These are phyloP conservation scores for Sarcophaga subvicina DNA, from an alignment of 2,888 invertebrate genomes.

Conservation along the genomic window DNA sequence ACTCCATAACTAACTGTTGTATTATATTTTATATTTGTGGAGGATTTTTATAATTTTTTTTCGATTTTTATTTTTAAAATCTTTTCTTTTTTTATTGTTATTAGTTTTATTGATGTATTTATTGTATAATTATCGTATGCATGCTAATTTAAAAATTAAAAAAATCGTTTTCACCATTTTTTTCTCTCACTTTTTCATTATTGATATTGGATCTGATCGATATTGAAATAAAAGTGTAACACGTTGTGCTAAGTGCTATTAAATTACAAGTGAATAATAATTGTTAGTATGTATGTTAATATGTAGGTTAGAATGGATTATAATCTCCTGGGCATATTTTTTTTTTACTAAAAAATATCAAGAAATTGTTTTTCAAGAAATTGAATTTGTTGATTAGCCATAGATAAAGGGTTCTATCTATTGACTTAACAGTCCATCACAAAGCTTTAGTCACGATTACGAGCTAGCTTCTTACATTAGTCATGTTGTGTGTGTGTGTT, in stretches of 20 bases:
- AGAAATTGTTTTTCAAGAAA: too few species aligned
- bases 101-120: conserved; percentile 43
- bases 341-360: too few species aligned
- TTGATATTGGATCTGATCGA: too few species aligned
- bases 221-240: too few species aligned
- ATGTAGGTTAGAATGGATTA: not conserved
- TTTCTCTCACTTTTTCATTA: too few species aligned
- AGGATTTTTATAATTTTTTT: conserved; percentile 16
- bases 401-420: too few species aligned
- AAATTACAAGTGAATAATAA: not conserved
- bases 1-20: not conserved
- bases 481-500: too few species aligned
- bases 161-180: not conserved
- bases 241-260: not conserved
- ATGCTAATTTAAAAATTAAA: conserved; percentile 57
- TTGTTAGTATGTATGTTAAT: too few species aligned
- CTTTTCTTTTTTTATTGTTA: not conserved
- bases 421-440: too few species aligned
- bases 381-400: too few species aligned
- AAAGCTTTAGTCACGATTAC: too few species aligned
- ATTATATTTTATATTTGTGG: conserved; percentile 6
- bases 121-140: conserved; percentile 53
- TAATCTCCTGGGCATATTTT: not conserved
- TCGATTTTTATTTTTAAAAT: not conserved
- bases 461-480: too few species aligned